These are phyloP conservation scores for Temnothorax ravouxi DNA, from an alignment of 2,888 invertebrate genomes.

Conservation along the genomic window DNA sequence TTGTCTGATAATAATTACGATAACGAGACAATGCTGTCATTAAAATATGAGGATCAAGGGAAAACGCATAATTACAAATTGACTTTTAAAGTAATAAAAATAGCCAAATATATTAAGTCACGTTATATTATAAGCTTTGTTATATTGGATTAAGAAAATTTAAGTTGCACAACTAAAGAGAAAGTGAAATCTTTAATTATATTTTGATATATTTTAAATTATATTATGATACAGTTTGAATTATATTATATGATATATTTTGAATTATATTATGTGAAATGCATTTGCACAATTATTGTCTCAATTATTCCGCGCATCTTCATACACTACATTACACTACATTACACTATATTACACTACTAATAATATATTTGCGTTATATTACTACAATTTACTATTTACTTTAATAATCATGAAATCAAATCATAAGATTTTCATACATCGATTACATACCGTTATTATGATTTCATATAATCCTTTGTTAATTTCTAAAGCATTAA, in stretches of 20 bases:
- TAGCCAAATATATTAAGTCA: background rate
- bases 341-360: constrained; percentile 15
- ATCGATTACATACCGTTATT: background rate
- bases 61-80: background rate
- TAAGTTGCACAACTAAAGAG: background rate
- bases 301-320: background rate
- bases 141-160: background rate
- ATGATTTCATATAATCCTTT: background rate
- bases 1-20: constrained; percentile 71
- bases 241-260: constrained; percentile 13
- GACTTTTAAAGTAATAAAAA: constrained; percentile 8
- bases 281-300: constrained; percentile 6
- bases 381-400: constrained; percentile 10
- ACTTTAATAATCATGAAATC: constrained; percentile 11
- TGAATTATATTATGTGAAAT: constrained; percentile 7
- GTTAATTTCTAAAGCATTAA: constrained; percentile 14
- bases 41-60: constrained; percentile 27
- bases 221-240: background rate
- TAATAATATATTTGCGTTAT: constrained; percentile 13
- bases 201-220: background rate
- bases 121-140: too few relatives aligned
- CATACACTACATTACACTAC: constrained; percentile 13
- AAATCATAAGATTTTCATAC: background rate
- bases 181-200: background rate
- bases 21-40: constrained; percentile 68